A percentile compares a stretch with the other conserved stretches of the same genome.
phyloP scores from a whole-genome alignment of 2,797 vertebrate genomes.

The Myiotriccus ornatus region DNA sequence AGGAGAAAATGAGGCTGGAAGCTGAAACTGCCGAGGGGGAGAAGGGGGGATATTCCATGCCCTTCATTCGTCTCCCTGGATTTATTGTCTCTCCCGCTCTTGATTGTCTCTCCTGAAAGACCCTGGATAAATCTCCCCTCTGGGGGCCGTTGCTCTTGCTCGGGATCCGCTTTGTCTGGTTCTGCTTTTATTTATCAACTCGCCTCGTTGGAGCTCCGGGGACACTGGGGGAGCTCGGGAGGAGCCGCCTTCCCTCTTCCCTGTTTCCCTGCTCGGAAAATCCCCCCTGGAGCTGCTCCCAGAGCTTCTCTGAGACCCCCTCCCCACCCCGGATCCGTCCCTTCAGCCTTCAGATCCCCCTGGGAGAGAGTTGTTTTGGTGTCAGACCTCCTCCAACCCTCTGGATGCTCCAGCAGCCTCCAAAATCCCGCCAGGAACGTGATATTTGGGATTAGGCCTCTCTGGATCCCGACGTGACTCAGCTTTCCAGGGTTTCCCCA shows the following conservation, averaged over 20 bases:
- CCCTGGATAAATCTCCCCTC: conserved; percentile 50
- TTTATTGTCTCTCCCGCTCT: conserved; percentile 3
- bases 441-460: too few species aligned
- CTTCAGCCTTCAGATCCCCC: too few species aligned
- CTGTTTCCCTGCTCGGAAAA: neutral
- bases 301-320: neutral
- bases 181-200: neutral
- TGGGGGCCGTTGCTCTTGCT: conserved; percentile 1
- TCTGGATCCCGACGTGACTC: too few species aligned
- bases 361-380: too few species aligned
- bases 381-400: too few species aligned
- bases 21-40: neutral
- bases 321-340: accelerated
- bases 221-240: neutral
- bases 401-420: too few species aligned
- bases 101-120: conserved; percentile 24
- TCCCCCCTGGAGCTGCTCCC: neutral
- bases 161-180: neutral
- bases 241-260: neutral
- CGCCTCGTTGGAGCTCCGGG: neutral
- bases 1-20: conserved; percentile 21
- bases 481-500: too few species aligned
- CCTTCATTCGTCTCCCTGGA: conserved; percentile 41
- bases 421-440: too few species aligned
- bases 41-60: neutral